These are phyloP conservation scores for Phallusia fumigata DNA, from an alignment of 23 tunicate genomes.

Conservation along the genomic window DNA sequence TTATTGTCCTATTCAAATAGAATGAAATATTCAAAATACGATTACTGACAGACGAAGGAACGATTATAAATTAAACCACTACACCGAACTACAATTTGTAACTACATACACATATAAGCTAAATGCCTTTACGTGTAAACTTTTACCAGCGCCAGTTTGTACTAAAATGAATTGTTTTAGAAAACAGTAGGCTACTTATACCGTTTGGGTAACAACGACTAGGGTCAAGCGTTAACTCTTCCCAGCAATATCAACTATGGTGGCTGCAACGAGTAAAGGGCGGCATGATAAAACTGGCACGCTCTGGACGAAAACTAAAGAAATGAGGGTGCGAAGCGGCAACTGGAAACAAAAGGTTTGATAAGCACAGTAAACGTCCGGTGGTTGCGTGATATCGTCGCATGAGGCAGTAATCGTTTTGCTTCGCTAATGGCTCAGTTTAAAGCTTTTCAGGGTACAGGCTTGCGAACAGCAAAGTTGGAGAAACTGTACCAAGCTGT, in stretches of 20 bases:
- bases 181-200: slow-evolving; percentile 5
- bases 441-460: background rate
- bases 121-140: background rate
- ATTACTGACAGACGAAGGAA: background rate
- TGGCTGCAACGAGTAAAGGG: slow-evolving; percentile 1
- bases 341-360: background rate
- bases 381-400: slow-evolving; percentile 7
- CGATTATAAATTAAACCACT: background rate
- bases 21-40: background rate
- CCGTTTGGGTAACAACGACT: background rate
- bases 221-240: background rate
- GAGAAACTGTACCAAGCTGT: background rate
- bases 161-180: background rate
- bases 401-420: too few relatives aligned
- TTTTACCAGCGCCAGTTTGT: background rate
- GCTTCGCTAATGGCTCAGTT: too few relatives aligned
- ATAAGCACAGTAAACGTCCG: background rate
- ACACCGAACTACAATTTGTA: background rate
- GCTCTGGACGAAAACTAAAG: background rate
- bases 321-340: background rate
- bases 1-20: background rate
- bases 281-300: background rate
- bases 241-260: slow-evolving; percentile 2
- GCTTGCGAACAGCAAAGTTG: background rate
- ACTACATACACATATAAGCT: background rate